Evolutionary conservation across 2,113 vertebrate species (phyloP).

Genomic region (Collichthys lucidus): DNA sequence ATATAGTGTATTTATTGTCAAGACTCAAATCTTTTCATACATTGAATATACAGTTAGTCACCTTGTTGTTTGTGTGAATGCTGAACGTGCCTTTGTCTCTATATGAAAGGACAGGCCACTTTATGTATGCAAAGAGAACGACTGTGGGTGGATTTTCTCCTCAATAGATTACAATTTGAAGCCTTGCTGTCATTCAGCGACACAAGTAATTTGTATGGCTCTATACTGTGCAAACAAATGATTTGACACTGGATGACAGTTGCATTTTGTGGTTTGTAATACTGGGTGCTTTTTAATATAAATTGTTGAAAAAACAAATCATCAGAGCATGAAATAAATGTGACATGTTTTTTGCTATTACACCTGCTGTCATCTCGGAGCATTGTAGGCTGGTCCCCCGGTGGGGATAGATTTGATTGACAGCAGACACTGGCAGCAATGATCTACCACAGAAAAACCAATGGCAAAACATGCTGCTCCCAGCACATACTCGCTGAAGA

Average conservation of each 20-base stretch:
- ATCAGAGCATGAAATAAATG: constrained; percentile 76
- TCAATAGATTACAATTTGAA: constrained; percentile 64
- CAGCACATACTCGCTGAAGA: constrained; percentile 62
- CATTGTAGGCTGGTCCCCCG: constrained; percentile 63
- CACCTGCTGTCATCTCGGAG: constrained; percentile 69
- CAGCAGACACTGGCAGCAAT: constrained; percentile 72
- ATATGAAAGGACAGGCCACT: constrained; percentile 24
- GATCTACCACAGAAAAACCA: constrained; percentile 68
- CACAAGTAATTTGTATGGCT: constrained; percentile 66
- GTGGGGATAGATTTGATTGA: constrained; percentile 76
- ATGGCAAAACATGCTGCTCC: constrained; percentile 71
- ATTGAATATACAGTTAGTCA: constrained; percentile 7
- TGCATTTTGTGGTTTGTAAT: constrained; percentile 70
- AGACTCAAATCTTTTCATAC: background rate
- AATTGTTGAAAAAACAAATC: constrained; percentile 74
- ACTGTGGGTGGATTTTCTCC: constrained; percentile 44
- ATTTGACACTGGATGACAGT: constrained; percentile 69
- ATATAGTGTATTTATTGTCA: background rate
- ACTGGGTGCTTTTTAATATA: constrained; percentile 65
- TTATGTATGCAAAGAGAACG: constrained; percentile 38
- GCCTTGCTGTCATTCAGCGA: constrained; percentile 64
- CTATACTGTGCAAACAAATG: constrained; percentile 64
- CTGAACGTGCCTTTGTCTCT: constrained; percentile 10
- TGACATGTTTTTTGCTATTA: constrained; percentile 75
- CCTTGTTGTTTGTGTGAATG: background rate